Conservation (phyloP, 2,113 vertebrate species). For the Balaenoptera acutorostrata region DNA sequence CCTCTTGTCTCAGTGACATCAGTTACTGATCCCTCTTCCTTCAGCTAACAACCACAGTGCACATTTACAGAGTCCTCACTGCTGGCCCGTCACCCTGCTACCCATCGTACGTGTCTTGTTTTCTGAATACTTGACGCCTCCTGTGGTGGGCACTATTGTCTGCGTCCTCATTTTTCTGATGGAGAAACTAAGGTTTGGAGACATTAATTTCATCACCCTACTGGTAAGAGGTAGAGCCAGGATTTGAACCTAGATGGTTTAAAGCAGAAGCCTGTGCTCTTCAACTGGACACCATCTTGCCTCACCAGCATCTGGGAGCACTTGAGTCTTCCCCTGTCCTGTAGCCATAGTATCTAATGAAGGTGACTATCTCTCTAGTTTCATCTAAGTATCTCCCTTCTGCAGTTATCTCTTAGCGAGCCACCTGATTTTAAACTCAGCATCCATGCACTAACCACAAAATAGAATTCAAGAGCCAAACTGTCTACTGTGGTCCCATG, state of each 20-base stretch:
- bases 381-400: background rate
- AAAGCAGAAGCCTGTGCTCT: background rate
- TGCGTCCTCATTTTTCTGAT: background rate
- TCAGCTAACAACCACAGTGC: background rate
- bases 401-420: background rate
- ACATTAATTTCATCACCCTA: background rate
- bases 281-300: background rate
- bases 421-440: background rate
- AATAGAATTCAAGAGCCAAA: background rate
- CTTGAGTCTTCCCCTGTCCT: background rate
- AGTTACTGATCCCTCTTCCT: background rate
- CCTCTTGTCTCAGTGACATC: background rate
- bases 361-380: background rate
- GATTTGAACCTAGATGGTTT: background rate
- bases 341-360: background rate
- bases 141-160: background rate
- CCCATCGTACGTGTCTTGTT: rapidly evolving
- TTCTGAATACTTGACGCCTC: background rate
- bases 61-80: no score
- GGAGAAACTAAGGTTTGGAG: background rate
- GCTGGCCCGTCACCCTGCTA: background rate
- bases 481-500: background rate
- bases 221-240: background rate
- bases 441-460: background rate
- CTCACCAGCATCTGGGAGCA: background rate